Evolutionary conservation across 2,888 invertebrate species (phyloP).

Genomic region (Tridacna crocea): DNA sequence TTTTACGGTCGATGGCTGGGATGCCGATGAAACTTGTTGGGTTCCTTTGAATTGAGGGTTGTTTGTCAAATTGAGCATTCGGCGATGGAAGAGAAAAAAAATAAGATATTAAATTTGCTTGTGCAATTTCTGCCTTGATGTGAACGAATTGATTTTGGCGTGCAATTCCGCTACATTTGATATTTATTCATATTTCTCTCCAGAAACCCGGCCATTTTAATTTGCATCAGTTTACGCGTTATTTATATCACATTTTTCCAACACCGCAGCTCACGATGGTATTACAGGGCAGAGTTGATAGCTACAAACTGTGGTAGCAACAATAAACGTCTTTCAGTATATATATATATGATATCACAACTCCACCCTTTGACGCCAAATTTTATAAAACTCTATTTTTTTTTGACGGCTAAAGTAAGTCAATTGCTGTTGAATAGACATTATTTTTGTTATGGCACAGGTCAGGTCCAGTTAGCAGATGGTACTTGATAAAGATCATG

Average conservation of each 20-base stretch:
- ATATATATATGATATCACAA: no score
- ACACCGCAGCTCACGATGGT: background rate
- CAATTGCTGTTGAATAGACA: no score
- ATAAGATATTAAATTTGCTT: background rate
- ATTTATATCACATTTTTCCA: slow-evolving; percentile 4
- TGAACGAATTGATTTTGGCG: background rate
- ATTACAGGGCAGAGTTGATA: no score
- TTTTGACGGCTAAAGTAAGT: no score
- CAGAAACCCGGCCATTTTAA: background rate
- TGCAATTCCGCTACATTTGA: slow-evolving; percentile 4
- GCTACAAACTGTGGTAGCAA: no score
- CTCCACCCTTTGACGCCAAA: no score
- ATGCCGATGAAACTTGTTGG: slow-evolving; percentile 16
- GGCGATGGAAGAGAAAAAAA: background rate
- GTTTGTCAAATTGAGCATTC: background rate
- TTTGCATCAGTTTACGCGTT: slow-evolving; percentile 1
- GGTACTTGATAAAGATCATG: no score
- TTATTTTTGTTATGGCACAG: no score
- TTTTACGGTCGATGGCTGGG: slow-evolving; percentile 16
- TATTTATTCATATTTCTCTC: slow-evolving; percentile 4
- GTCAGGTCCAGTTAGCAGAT: no score
- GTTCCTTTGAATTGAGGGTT: background rate
- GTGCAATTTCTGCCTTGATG: background rate
- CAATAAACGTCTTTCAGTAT: no score
- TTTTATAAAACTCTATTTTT: no score